Evolutionary conservation across 2,113 vertebrate species (phyloP).

Genomic region (Hyperoodon ampullatus): DNA sequence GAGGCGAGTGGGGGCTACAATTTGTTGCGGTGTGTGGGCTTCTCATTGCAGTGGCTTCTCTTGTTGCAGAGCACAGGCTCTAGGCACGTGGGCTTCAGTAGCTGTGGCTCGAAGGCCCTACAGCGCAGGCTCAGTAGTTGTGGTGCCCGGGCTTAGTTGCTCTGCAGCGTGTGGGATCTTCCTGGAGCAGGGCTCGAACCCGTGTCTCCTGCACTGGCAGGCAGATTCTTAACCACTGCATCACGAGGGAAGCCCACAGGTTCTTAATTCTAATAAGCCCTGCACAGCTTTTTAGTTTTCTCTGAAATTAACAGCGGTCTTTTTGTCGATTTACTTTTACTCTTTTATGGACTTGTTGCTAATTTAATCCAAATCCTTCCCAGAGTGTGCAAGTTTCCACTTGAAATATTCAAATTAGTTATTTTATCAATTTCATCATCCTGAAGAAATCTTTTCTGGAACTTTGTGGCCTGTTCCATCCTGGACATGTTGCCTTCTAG

Average conservation of each 20-base stretch:
- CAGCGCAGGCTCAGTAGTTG: not conserved
- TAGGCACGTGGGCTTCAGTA: not conserved
- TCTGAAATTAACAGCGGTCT: not conserved
- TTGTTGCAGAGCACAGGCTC: not conserved
- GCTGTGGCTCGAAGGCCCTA: not conserved
- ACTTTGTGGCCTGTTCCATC: not conserved
- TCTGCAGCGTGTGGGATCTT: not conserved
- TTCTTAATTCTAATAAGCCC: not conserved
- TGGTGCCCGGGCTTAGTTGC: not conserved
- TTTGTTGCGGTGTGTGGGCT: not conserved
- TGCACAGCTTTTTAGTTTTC: not conserved
- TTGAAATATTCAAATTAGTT: not conserved
- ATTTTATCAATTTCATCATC: not conserved
- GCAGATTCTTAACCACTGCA: not conserved
- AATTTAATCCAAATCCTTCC: slow-evolving; percentile 24
- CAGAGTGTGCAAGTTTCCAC: not conserved
- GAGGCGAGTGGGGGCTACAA: not conserved
- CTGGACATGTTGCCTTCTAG: not conserved
- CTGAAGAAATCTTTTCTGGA: not conserved
- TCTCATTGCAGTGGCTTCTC: not conserved
- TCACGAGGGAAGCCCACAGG: not conserved
- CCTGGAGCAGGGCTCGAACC: not conserved
- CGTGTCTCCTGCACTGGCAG: not conserved
- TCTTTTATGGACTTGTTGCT: not conserved
- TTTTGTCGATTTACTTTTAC: not conserved